Base-by-base conservation (phyloP, 1,140 invertebrate species). In the Euura lappo region DNA sequence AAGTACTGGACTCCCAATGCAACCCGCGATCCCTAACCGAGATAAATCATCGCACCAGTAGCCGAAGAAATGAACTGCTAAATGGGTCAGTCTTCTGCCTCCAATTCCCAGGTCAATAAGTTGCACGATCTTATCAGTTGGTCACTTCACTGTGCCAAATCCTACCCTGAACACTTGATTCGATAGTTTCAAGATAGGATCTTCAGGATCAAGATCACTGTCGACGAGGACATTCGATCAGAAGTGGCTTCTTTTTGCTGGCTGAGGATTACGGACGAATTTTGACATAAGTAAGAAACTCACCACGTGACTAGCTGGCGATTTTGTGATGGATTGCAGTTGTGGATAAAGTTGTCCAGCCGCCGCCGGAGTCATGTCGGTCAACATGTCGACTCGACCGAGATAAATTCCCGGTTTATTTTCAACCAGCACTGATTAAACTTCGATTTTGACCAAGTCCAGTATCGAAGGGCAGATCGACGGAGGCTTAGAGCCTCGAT, bases 281-380 rank as follows among this genome's bases (percentile, higher is more conserved):
- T 28, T 28, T 28, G 28, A 28, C 28, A 28, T 28, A 28, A 28
- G 28, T 28, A 64, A 10, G 60, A 64, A 73, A 88, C 86, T 88
- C 85, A 88, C 86, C 86, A 87, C 85, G 82, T 87, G 86, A 72
- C 85, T 83, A 67, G 83, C 85, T 47, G 86, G 86, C 69, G 86
- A 86, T 73, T 88, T 88, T 77, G 80, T 81, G 80, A 88, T 88
- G 73, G 85, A 86, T 75, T 88, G 86, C 65, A 88, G 80, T 76
- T 88, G 86, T 51, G 86, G 86, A 73, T 88, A 87, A 13, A 88
- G 86, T 78, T 88, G 86, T 76, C 86, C 86, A 81, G 86, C 86
- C 77, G 86, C 87, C 70, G 86, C 86, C 79, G 87, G 87, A 60
- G 85, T 87, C 87, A 88, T 88, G 78, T 88, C 87, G 75, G 87